Percentiles rank a stretch among this genome's conserved stretches.
These are phyloP conservation scores for Sminthurides aquaticus DNA, from an alignment of 2,888 invertebrate genomes.

Conservation along the genomic window DNA sequence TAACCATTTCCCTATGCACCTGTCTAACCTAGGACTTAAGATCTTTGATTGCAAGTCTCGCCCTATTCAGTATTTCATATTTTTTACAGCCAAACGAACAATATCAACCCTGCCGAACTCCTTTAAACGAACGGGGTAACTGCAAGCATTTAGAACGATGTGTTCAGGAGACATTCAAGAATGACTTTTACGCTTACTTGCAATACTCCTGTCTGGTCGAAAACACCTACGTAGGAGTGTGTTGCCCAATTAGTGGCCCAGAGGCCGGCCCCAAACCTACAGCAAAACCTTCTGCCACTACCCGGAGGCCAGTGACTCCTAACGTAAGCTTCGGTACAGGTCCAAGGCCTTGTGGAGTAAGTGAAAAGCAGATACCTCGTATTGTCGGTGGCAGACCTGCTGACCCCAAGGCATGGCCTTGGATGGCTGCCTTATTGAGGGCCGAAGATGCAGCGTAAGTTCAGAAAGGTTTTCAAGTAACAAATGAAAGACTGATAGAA, in stretches of 20 bases:
- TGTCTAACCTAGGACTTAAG: not conserved
- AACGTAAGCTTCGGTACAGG: not conserved
- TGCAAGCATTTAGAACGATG: slow-evolving; percentile 59
- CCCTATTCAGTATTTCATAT: not conserved
- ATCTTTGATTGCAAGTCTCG: not conserved
- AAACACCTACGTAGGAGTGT: slow-evolving; percentile 62
- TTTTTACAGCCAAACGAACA: slow-evolving; percentile 54
- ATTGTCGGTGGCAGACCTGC: slow-evolving; percentile 59
- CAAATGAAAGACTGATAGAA: not conserved
- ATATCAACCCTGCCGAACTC: slow-evolving; percentile 55
- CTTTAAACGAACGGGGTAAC: slow-evolving; percentile 57
- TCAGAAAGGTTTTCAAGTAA: too few species aligned
- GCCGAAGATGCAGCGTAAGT: slow-evolving; percentile 29
- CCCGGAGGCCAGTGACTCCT: slow-evolving; percentile 18
- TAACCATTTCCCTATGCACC: too few species aligned
- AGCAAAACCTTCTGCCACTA: slow-evolving; percentile 2
- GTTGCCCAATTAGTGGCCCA: slow-evolving; percentile 56
- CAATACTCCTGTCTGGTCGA: slow-evolving; percentile 65
- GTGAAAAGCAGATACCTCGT: slow-evolving; percentile 51
- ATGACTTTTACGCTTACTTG: slow-evolving; percentile 56
- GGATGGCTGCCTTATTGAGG: slow-evolving; percentile 58
- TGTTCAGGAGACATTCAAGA: slow-evolving; percentile 55
- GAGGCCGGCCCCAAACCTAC: slow-evolving; percentile 18
- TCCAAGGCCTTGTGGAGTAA: slow-evolving; percentile 51
- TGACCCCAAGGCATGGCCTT: slow-evolving; percentile 64